Evolutionary conservation across 1,140 invertebrate genomes (phyloP).

Genomic region (Formica exsecta): DNA sequence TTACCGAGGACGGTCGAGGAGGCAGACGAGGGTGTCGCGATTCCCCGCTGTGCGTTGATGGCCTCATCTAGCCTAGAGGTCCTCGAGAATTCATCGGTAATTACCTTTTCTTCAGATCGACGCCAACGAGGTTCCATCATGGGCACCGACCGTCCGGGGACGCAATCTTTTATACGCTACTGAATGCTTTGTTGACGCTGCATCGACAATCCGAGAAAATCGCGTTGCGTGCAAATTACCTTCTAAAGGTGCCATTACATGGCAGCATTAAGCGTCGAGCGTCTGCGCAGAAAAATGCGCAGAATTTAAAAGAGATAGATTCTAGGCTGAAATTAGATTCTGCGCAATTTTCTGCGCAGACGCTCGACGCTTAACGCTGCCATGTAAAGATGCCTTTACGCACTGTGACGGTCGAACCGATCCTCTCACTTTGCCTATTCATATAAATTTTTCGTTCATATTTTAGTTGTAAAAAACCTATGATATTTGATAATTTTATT

Average conservation of each 20-base stretch:
- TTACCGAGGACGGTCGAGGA: slow-evolving; percentile 63
- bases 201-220: slow-evolving; percentile 51
- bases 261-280: too few relatives aligned
- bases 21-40: slow-evolving; percentile 80
- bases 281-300: too few relatives aligned
- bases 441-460: neutral
- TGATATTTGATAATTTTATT: slow-evolving; percentile 23
- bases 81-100: slow-evolving; percentile 77
- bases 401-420: neutral
- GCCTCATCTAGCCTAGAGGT: slow-evolving; percentile 79
- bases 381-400: too few relatives aligned
- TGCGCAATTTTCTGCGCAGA: too few relatives aligned
- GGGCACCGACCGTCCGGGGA: slow-evolving; percentile 44
- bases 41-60: slow-evolving; percentile 83
- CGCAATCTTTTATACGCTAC: slow-evolving; percentile 56
- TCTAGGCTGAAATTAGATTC: too few relatives aligned
- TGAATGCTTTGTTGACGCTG: slow-evolving; percentile 43
- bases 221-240: slow-evolving; percentile 21
- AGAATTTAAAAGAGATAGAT: too few relatives aligned
- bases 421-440: neutral
- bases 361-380: too few relatives aligned
- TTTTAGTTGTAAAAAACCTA: neutral
- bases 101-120: slow-evolving; percentile 79
- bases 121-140: slow-evolving; percentile 71
- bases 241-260: too few relatives aligned